Conservation (phyloP, 2,113 vertebrate species). For the Indicator maculatus region DNA sequence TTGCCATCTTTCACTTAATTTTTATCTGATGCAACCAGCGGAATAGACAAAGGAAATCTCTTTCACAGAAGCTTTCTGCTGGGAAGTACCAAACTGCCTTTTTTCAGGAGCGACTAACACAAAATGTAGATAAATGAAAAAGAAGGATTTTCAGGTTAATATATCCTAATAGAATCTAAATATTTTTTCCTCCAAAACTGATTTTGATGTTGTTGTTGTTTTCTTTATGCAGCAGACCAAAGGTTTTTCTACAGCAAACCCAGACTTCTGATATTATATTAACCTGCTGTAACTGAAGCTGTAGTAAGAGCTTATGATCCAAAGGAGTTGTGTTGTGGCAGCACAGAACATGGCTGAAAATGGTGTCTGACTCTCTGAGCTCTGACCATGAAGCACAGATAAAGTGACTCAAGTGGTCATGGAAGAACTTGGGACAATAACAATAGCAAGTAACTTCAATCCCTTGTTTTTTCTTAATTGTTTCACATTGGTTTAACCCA, state of each 20-base stretch:
- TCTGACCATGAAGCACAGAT: background rate
- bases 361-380: background rate
- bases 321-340: background rate
- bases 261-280: background rate
- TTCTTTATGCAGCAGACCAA: background rate
- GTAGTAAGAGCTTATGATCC: background rate
- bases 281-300: background rate
- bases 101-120: background rate
- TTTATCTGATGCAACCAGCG: slow-evolving; percentile 40
- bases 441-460: background rate
- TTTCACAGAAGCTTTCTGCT: background rate
- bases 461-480: background rate
- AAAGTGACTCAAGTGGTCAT: background rate
- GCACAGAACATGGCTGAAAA: background rate
- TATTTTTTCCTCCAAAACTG: background rate
- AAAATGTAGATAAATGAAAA: background rate
- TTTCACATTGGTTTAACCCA: background rate
- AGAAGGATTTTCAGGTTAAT: background rate
- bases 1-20: slow-evolving; percentile 56
- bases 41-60: slow-evolving; percentile 46
- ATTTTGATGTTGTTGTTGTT: background rate
- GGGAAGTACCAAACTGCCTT: background rate
- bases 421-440: background rate
- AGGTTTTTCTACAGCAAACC: background rate
- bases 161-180: background rate